Percentiles rank a stretch among this genome's conserved stretches.
Evolutionary conservation across 2,113 vertebrate species (phyloP).

Genomic region (Plecotus auritus): DNA sequence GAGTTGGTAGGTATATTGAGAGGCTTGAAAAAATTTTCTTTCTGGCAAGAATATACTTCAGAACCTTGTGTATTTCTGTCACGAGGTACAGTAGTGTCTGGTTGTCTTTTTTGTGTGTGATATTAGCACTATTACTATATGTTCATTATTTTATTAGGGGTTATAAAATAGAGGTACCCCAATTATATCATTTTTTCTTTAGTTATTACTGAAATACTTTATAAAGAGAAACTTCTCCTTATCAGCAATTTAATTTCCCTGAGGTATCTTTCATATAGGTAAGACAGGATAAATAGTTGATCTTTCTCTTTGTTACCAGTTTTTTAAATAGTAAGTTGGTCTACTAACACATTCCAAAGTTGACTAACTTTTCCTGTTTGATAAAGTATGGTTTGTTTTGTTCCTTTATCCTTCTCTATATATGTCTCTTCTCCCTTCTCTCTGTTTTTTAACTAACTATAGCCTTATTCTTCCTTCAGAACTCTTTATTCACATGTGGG

Average conservation of each 20-base stretch:
- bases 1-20: neutral
- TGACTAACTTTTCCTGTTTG: constrained; percentile 55
- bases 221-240: constrained; percentile 19
- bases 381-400: constrained; percentile 69
- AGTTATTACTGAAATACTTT: neutral
- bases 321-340: neutral
- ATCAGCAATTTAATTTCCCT: neutral
- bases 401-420: constrained; percentile 60
- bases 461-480: constrained; percentile 62
- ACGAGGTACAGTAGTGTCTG: neutral
- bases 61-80: neutral
- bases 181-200: neutral
- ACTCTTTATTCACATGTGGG: constrained; percentile 35
- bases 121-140: constrained; percentile 37
- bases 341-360: neutral
- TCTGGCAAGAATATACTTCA: neutral
- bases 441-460: constrained; percentile 50
- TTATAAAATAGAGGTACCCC: neutral
- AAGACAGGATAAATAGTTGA: constrained; percentile 3
- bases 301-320: neutral
- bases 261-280: neutral
- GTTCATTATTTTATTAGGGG: constrained; percentile 5
- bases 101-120: constrained; percentile 24
- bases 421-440: neutral
- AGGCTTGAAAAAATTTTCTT: neutral